Percentiles rank a stretch among this genome's conserved stretches.
Conservation (phyloP, 2,113 vertebrate species). For the Parus major region DNA sequence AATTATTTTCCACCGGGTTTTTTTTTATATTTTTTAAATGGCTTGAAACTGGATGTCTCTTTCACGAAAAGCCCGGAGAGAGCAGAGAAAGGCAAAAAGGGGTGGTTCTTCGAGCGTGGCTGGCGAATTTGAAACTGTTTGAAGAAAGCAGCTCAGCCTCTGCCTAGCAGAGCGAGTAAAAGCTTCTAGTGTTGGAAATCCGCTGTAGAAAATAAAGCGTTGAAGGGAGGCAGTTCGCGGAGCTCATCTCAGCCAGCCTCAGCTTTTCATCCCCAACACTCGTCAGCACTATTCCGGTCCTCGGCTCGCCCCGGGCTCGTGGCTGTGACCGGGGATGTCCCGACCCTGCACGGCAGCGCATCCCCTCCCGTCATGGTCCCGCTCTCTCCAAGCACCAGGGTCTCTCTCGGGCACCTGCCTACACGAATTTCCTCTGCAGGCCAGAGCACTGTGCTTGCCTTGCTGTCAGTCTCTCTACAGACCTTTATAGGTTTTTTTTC, state of each 20-base stretch:
- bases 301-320: background rate
- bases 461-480: background rate
- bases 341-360: rapidly evolving
- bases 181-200: background rate
- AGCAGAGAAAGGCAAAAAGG: constrained; percentile 16
- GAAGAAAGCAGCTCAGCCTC: background rate
- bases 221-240: background rate
- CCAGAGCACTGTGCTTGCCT: background rate
- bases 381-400: background rate
- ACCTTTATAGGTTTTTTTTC: background rate
- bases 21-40: constrained; percentile 57
- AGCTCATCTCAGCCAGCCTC: background rate
- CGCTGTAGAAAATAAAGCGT: background rate
- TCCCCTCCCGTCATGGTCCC: background rate
- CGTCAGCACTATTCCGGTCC: background rate
- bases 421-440: background rate
- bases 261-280: background rate
- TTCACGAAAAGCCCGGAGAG: constrained; percentile 12
- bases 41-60: constrained; percentile 59
- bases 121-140: constrained; percentile 41
- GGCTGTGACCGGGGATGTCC: background rate
- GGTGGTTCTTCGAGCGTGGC: constrained; percentile 40
- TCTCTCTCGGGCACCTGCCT: background rate
- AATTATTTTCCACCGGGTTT: constrained; percentile 77
- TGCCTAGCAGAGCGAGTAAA: constrained; percentile 37